Evolutionary conservation across 2,888 invertebrate genomes (phyloP).

Genomic region (Monochamus alternatus): DNA sequence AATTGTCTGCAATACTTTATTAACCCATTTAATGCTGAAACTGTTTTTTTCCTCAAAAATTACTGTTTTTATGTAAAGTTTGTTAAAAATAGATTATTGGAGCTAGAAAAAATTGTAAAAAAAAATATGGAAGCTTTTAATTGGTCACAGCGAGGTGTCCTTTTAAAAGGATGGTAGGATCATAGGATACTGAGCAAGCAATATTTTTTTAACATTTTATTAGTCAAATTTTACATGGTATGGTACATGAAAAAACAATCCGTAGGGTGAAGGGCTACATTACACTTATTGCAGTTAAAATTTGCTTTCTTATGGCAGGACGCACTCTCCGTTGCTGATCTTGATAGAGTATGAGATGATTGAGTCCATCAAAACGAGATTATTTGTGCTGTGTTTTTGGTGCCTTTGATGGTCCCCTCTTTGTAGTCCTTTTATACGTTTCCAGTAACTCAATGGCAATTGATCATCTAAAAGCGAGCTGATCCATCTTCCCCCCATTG

Average conservation of each 20-base stretch:
- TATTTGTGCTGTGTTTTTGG: conserved; percentile 15
- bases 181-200: neutral
- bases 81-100: no score
- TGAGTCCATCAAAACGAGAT: conserved; percentile 29
- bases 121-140: neutral
- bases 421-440: conserved; percentile 22
- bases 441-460: conserved; percentile 7
- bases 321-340: neutral
- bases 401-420: conserved; percentile 20
- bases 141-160: neutral
- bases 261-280: conserved; percentile 28
- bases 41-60: no score
- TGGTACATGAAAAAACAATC: conserved; percentile 15
- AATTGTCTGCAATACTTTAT: no score
- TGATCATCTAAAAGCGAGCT: neutral
- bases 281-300: conserved; percentile 27
- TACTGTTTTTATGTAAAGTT: no score
- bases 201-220: neutral
- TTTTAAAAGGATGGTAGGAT: conserved; percentile 1
- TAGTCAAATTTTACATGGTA: neutral
- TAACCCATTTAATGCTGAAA: no score
- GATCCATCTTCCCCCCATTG: neutral
- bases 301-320: conserved; percentile 16
- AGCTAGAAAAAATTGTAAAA: no score
- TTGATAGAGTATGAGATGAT: neutral